Evolutionary conservation across 2,113 vertebrate genomes (phyloP).

Genomic region (Hemicordylus capensis): DNA sequence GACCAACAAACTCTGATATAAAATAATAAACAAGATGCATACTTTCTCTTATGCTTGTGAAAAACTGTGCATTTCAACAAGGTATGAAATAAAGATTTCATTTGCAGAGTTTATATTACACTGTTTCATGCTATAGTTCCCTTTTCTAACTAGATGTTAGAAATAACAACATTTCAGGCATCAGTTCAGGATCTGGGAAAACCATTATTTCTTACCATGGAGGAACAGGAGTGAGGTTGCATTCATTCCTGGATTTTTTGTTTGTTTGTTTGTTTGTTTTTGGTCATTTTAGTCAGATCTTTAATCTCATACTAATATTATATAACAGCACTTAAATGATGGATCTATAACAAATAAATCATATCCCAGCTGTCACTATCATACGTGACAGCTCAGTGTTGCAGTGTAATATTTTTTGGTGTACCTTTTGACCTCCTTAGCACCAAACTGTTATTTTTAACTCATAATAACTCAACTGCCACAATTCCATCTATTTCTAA

Average conservation of each 20-base stretch:
- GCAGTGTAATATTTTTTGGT: slow-evolving; percentile 31
- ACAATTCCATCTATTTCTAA: slow-evolving; percentile 34
- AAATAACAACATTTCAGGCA: neutral
- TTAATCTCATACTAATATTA: slow-evolving; percentile 40
- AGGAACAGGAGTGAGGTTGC: slow-evolving; percentile 7
- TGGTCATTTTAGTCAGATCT: slow-evolving; percentile 3
- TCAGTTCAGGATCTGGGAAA: neutral
- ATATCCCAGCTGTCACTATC: slow-evolving; percentile 19
- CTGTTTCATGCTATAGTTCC: slow-evolving; percentile 7
- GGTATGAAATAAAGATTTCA: slow-evolving; percentile 31
- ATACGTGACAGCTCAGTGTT: neutral
- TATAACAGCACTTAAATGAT: slow-evolving; percentile 34
- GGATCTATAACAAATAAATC: slow-evolving; percentile 42
- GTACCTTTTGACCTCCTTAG: neutral
- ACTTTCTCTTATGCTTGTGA: slow-evolving; percentile 1
- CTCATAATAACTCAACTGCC: slow-evolving; percentile 9
- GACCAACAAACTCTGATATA: neutral
- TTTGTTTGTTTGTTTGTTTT: too few species aligned
- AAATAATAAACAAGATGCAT: slow-evolving; percentile 8
- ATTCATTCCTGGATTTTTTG: slow-evolving; percentile 6
- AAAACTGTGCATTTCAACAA: slow-evolving; percentile 7
- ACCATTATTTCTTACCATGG: slow-evolving; percentile 21
- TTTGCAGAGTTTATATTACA: slow-evolving; percentile 14
- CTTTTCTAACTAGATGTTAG: neutral
- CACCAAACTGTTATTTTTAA: slow-evolving; percentile 14